These are phyloP conservation scores for Chlorops oryzae DNA, from an alignment of 1,140 invertebrate genomes.

Conservation along the genomic window DNA sequence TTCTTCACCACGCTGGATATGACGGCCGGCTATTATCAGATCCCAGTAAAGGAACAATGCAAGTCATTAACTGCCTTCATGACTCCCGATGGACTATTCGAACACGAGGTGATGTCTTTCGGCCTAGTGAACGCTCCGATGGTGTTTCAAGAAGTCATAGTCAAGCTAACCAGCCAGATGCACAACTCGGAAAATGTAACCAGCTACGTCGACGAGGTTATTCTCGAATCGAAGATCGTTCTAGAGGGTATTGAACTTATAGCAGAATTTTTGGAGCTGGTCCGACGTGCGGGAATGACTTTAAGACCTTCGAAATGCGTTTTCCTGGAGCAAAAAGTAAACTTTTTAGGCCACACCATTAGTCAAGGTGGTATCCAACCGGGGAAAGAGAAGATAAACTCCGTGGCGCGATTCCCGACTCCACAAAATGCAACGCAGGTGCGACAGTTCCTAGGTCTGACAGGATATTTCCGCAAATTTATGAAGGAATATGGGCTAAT, in stretches of 20 bases:
- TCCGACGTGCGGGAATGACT: conserved; percentile 14
- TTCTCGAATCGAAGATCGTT: conserved; percentile 13
- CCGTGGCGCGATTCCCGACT: conserved; percentile 28
- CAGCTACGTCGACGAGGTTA: conserved; percentile 19
- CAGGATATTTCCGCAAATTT: conserved; percentile 41
- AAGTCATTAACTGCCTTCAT: conserved; percentile 19
- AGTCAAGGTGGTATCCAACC: conserved; percentile 28
- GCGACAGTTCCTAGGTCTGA: conserved; percentile 34
- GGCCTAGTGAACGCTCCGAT: conserved; percentile 49
- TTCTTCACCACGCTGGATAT: conserved; percentile 50
- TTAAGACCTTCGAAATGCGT: conserved; percentile 5
- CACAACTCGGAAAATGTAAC: background rate
- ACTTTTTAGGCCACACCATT: conserved; percentile 22
- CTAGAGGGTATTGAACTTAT: conserved; percentile 22
- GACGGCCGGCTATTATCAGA: conserved; percentile 47
- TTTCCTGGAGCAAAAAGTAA: conserved; percentile 1
- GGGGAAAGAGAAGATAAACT: conserved; percentile 31
- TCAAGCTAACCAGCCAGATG: conserved; percentile 1
- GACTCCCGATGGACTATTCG: conserved; percentile 21
- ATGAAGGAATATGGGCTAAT: conserved; percentile 27
- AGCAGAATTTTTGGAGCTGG: conserved; percentile 16
- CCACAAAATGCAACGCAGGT: conserved; percentile 31
- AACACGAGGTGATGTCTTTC: conserved; percentile 47
- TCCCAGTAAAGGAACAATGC: conserved; percentile 33
- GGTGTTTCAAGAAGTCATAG: conserved; percentile 39